Conservation (phyloP, 2,888 invertebrate species). For the Zygaena filipendulae region DNA sequence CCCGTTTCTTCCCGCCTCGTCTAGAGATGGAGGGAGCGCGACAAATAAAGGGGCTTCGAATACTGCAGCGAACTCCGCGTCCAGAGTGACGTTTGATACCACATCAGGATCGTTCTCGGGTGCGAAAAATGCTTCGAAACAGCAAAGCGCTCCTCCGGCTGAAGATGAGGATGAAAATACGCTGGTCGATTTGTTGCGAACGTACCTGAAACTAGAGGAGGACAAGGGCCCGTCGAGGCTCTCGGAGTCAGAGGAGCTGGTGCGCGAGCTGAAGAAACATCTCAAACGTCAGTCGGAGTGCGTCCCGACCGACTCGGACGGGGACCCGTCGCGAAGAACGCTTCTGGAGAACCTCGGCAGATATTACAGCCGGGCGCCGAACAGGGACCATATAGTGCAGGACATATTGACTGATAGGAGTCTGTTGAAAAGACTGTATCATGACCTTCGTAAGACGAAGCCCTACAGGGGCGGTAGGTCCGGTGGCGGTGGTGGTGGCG, state of each 20-base stretch:
- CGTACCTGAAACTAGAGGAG: slow-evolving; percentile 71
- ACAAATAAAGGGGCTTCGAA: slow-evolving; percentile 12
- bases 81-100: slow-evolving; percentile 45
- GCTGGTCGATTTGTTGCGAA: slow-evolving; percentile 73
- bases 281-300: slow-evolving; percentile 47
- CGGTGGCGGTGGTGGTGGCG: slow-evolving; percentile 42
- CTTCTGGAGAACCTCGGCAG: slow-evolving; percentile 74
- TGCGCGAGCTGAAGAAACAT: slow-evolving; percentile 72
- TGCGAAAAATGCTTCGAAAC: slow-evolving; percentile 22
- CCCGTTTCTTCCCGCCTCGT: slow-evolving; percentile 22
- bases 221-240: slow-evolving; percentile 50
- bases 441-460: slow-evolving; percentile 76
- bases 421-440: slow-evolving; percentile 77
- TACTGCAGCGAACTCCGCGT: slow-evolving; percentile 40
- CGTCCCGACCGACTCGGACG: slow-evolving; percentile 32
- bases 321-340: slow-evolving; percentile 55
- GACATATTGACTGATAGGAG: slow-evolving; percentile 79
- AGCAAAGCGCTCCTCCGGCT: slow-evolving; percentile 31
- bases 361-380: slow-evolving; percentile 73
- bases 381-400: slow-evolving; percentile 76
- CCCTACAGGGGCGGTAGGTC: slow-evolving; percentile 52
- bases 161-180: slow-evolving; percentile 68
- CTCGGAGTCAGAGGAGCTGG: slow-evolving; percentile 71
- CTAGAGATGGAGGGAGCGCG: slow-evolving; percentile 21
- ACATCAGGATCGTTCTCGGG: slow-evolving; percentile 41